phyloP scores from a whole-genome alignment of 2,113 vertebrate species.

The Oxyruncus cristatus region DNA sequence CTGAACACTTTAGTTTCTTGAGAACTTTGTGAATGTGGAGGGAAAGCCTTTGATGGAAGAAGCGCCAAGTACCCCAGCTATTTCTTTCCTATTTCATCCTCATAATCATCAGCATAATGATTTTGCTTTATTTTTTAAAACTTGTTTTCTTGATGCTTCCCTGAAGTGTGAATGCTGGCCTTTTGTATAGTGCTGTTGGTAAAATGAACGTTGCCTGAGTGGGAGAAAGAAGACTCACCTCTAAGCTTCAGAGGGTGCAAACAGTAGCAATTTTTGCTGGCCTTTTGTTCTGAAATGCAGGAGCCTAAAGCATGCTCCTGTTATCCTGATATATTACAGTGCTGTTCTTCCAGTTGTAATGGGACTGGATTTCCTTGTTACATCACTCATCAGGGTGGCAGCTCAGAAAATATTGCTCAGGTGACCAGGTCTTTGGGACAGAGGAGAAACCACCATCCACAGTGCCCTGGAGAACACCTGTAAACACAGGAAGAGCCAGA shows the following conservation, averaged over 20 bases:
- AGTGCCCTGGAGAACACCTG: not conserved
- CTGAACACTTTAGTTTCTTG: not conserved
- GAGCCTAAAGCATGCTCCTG: not conserved
- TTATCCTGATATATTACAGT: not conserved
- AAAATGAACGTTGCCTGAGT: not conserved
- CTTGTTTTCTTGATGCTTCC: not conserved
- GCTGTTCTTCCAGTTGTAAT: not conserved
- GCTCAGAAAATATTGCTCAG: not conserved
- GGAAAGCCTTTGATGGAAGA: not conserved
- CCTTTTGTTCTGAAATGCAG: not conserved
- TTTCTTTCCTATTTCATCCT: not conserved
- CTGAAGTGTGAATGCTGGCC: not conserved
- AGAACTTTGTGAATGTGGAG: not conserved
- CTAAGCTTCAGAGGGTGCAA: not conserved
- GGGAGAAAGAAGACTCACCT: not conserved
- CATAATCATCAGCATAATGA: not conserved
- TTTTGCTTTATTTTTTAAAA: not conserved
- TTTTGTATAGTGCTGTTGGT: not conserved
- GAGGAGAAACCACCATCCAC: not conserved
- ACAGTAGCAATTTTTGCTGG: not conserved
- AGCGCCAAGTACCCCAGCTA: not conserved
- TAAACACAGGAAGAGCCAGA: not conserved
- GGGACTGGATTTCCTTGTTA: not conserved
- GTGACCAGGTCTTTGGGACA: not conserved
- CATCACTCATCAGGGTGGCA: not conserved